Base-by-base conservation (phyloP, 2,797 vertebrate species). In the Enteromius trimaculatus region DNA sequence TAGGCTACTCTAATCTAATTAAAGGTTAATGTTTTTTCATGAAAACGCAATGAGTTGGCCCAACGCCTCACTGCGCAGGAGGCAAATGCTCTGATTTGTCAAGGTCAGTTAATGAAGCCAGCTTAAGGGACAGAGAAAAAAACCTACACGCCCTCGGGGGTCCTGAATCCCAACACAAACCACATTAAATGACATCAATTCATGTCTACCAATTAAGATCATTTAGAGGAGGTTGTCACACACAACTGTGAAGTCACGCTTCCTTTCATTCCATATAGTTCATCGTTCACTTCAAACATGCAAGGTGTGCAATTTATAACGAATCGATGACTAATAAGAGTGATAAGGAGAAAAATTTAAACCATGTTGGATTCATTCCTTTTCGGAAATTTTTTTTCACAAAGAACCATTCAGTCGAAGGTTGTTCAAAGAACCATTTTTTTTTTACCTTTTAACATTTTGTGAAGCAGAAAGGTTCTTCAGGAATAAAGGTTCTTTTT, bases 71-170 rank as follows among this genome's bases (percentile, higher is more conserved):
- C 90, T 92, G 90, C 89, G 90, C 84, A 82, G 55, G 75, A 90
- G 88, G 90, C 88, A 82, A 81, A 89, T 90, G 92, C 91, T 91
- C 92, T 91, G 93, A 93, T 94, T 93, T 94, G 92, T 94, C 95
- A 94, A 94, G 94, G 94, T 95, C 93, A 93, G 93, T 95, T 93
- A 92, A 94, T 92, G 92, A 91, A 92, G 89, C 88, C 87, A 79
- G 87, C 90, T 85, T 89, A 90, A 88, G 84, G 88, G 47, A 90
- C 87, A 87, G 82, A 90, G 88, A 89, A 87, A 87, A 89, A 88
- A 89, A 29, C 89, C 88, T 76, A 83, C 89, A 89, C 21, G 58
- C 88, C 92, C 88, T 83, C 14, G 76, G 91, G 92, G 88, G 86
- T 91, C 89, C 91, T 92, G 88, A 92, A 93, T 93, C 90, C 93